These are phyloP conservation scores for Aelia acuminata DNA, from an alignment of 2,888 invertebrate species.

Conservation along the genomic window DNA sequence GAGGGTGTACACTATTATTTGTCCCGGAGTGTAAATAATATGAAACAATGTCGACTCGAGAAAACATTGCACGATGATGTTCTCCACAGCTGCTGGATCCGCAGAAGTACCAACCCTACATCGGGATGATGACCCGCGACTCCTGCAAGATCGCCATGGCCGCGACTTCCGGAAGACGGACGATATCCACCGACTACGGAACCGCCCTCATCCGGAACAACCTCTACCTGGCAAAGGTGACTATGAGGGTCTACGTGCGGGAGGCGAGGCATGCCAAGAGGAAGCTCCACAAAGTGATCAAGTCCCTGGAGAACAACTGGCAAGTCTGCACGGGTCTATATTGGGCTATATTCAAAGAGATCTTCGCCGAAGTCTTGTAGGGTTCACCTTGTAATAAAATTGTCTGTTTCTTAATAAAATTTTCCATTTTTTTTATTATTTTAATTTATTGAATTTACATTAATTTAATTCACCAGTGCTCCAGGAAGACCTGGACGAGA, in stretches of 20 bases:
- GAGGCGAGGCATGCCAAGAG: constrained; percentile 30
- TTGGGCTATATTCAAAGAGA: constrained; percentile 38
- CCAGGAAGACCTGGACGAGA: too few relatives aligned
- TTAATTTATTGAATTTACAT: too few relatives aligned
- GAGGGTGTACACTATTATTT: too few relatives aligned
- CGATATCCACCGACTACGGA: background rate
- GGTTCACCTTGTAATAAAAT: background rate
- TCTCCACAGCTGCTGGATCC: constrained; percentile 43
- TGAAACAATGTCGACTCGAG: background rate
- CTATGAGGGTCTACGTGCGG: constrained; percentile 28
- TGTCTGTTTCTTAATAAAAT: background rate
- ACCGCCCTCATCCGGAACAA: constrained; percentile 34
- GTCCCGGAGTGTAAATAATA: too few relatives aligned
- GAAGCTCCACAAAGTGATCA: constrained; percentile 17
- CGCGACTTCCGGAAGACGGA: background rate
- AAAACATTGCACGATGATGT: constrained; percentile 13
- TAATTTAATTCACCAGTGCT: too few relatives aligned
- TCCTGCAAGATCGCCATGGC: constrained; percentile 37
- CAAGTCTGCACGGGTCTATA: background rate
- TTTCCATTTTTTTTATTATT: background rate
- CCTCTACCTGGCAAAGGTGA: constrained; percentile 12
- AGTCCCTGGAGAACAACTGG: background rate
- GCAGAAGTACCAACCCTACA: constrained; percentile 46
- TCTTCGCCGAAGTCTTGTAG: constrained; percentile 11
- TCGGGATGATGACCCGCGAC: background rate